Percentiles rank a stretch among this genome's conserved stretches.
These are phyloP conservation scores for Sphaerophoria rueppellii DNA, from an alignment of 2,888 invertebrate species.

Conservation along the genomic window DNA sequence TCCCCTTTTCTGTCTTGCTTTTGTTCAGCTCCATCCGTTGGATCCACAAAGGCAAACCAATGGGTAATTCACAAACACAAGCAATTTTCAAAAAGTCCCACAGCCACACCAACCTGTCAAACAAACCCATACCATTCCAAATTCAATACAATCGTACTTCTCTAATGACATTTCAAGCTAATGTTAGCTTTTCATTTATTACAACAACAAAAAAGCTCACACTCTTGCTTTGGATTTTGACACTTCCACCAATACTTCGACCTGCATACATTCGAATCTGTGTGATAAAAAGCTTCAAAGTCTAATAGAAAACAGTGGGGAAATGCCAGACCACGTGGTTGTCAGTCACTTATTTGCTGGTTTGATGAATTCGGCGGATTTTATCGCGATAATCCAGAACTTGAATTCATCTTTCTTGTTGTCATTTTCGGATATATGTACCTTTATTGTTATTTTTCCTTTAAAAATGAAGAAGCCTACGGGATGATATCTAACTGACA, in stretches of 20 bases:
- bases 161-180: constrained; percentile 31
- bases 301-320: constrained; percentile 4
- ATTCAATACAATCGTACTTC: constrained; percentile 6
- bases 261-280: neutral
- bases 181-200: constrained; percentile 41
- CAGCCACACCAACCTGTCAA: neutral
- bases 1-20: constrained; percentile 11
- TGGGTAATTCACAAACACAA: constrained; percentile 31
- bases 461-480: neutral
- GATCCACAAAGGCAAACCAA: constrained; percentile 12
- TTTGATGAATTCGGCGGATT: constrained; percentile 42
- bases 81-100: too few species aligned
- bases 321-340: constrained; percentile 67
- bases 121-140: neutral
- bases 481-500: constrained; percentile 65
- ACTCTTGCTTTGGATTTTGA: constrained; percentile 34
- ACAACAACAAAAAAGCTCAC: constrained; percentile 31
- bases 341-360: neutral
- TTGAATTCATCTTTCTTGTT: neutral
- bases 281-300: constrained; percentile 42
- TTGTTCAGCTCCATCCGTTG: neutral
- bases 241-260: constrained; percentile 31
- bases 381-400: constrained; percentile 55
- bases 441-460: neutral
- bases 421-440: neutral